Conservation (phyloP, 2,888 invertebrate species). For the Tachina fera region DNA sequence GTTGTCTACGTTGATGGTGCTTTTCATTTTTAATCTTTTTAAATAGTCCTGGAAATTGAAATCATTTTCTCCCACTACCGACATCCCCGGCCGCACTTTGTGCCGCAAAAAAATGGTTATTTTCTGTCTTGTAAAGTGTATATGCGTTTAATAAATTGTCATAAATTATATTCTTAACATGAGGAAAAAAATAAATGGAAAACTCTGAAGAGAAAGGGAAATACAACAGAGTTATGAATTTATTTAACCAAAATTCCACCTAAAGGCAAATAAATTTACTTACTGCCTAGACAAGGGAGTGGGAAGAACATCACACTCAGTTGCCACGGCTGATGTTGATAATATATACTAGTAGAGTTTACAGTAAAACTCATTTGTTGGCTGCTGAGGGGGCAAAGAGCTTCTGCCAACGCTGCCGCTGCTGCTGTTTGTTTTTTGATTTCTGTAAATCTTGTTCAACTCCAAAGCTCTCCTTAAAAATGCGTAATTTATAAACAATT, state of each 20-base stretch:
- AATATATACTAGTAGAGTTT: not conserved
- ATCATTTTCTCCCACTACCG: conserved; percentile 30
- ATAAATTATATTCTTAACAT: conserved; percentile 70
- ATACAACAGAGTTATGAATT: conserved; percentile 67
- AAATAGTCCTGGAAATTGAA: conserved; percentile 62
- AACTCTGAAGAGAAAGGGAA: not conserved
- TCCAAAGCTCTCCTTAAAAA: conserved; percentile 22
- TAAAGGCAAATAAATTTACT: conserved; percentile 59
- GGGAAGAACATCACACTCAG: conserved; percentile 17
- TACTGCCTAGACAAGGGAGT: conserved; percentile 24
- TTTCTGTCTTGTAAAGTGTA: not conserved
- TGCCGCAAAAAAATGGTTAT: conserved; percentile 44
- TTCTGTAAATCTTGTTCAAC: conserved; percentile 20
- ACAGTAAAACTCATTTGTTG: conserved; percentile 37
- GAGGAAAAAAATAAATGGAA: not conserved
- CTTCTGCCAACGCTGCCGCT: conserved; percentile 16
- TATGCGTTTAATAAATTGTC: conserved; percentile 58
- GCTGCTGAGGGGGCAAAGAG: conserved; percentile 34
- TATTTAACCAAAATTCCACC: conserved; percentile 65
- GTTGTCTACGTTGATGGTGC: not conserved
- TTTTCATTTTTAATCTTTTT: conserved; percentile 53
- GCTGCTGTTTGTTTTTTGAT: conserved; percentile 39
- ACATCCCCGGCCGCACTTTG: not conserved
- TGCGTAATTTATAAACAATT: conserved; percentile 53
- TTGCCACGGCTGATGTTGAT: not conserved